Conservation (phyloP, 2,113 vertebrate species). For the Phrynosoma blainvillii region DNA sequence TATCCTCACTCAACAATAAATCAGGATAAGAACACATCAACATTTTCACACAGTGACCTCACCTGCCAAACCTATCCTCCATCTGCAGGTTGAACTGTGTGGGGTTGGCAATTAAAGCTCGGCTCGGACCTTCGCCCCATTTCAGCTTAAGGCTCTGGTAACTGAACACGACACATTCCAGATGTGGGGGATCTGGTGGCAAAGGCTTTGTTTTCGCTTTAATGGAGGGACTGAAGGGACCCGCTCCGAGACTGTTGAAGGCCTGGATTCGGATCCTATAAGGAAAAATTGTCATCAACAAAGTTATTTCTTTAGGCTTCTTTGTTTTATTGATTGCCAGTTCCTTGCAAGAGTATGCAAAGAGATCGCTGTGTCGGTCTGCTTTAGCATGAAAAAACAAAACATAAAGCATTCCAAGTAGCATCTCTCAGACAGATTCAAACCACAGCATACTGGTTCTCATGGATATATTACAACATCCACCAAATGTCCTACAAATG, state of each 20-base stretch:
- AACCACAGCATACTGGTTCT: too few relatives aligned
- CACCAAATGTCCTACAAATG: too few relatives aligned
- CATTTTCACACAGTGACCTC: background rate
- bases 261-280: conserved; percentile 82
- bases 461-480: too few relatives aligned
- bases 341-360: background rate
- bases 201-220: conserved; percentile 81
- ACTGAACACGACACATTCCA: conserved; percentile 80
- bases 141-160: conserved; percentile 86
- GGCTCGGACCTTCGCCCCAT: conserved; percentile 80
- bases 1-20: too few relatives aligned
- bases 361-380: background rate
- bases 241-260: conserved; percentile 78
- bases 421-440: too few relatives aligned
- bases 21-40: background rate
- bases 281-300: background rate
- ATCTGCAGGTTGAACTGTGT: conserved; percentile 82
- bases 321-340: too few relatives aligned
- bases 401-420: too few relatives aligned
- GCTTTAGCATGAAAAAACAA: too few relatives aligned
- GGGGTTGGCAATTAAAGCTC: conserved; percentile 73
- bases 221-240: conserved; percentile 81
- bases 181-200: conserved; percentile 81
- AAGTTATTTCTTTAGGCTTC: too few relatives aligned
- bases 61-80: conserved; percentile 81